phyloP scores from a whole-genome alignment of 2,888 invertebrate species.

The Pelosia muscerda region DNA sequence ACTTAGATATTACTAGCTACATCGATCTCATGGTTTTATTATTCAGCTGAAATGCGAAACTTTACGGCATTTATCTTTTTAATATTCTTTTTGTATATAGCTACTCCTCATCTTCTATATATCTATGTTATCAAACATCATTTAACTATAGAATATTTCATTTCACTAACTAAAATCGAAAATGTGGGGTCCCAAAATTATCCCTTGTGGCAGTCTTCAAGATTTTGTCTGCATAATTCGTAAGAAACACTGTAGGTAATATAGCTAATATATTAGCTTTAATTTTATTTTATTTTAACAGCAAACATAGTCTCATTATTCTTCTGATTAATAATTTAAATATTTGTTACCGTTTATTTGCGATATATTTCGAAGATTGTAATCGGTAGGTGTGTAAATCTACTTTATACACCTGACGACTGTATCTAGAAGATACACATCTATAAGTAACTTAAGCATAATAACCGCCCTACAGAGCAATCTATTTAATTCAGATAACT shows the following conservation, averaged over 20 bases:
- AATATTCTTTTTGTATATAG: conserved; percentile 24
- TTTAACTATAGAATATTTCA: neutral
- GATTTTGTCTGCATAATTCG: neutral
- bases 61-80: conserved; percentile 38
- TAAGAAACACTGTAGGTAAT: neutral
- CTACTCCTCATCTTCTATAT: neutral
- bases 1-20: conserved; percentile 52
- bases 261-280: neutral
- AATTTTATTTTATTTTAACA: neutral
- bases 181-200: neutral
- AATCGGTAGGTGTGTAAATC: conserved; percentile 15
- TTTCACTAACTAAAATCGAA: neutral
- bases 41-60: conserved; percentile 48
- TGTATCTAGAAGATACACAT: conserved; percentile 18
- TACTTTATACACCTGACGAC: conserved; percentile 20
- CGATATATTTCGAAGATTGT: conserved; percentile 7
- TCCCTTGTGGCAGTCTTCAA: neutral
- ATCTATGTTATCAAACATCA: neutral
- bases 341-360: conserved; percentile 11
- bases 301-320: neutral
- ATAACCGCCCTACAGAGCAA: conserved; percentile 28
- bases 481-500: conserved; percentile 37
- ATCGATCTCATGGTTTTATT: conserved; percentile 54
- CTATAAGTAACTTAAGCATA: conserved; percentile 17
- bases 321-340: neutral